A percentile compares a stretch with the other conserved stretches of the same genome.
Conservation (phyloP, 2,888 invertebrate genomes). For the Tachystola acroxantha region DNA sequence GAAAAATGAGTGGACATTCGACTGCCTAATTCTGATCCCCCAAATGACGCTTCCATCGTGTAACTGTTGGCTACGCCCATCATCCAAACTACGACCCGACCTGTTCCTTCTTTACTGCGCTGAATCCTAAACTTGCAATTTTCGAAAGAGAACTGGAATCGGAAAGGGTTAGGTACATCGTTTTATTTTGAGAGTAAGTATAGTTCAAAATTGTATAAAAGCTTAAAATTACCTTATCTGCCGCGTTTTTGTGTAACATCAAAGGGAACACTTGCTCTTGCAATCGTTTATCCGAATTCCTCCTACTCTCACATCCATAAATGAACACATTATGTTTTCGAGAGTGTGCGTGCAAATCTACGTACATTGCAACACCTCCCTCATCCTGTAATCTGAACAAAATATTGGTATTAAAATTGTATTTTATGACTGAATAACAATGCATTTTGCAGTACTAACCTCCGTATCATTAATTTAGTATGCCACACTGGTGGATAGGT, state of each 20-base stretch:
- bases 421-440: not conserved
- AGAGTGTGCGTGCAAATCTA: conserved; percentile 97
- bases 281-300: conserved; percentile 86
- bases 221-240: conserved; percentile 84
- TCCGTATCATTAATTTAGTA: conserved; percentile 92
- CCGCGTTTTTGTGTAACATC: conserved; percentile 95
- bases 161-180: not conserved
- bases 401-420: not conserved
- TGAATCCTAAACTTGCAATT: conserved; percentile 96
- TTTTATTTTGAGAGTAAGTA: not conserved
- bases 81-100: conserved; percentile 96
- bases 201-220: not conserved
- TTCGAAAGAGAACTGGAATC: conserved; percentile 91
- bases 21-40: conserved; percentile 91
- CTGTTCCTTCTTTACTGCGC: conserved; percentile 96
- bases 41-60: conserved; percentile 97
- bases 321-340: conserved; percentile 96
- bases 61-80: conserved; percentile 96
- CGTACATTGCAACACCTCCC: conserved; percentile 93
- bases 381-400: conserved; percentile 89
- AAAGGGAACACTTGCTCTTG: conserved; percentile 96
- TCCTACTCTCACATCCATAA: conserved; percentile 95
- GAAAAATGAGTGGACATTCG: conserved; percentile 91
- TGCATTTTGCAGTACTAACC: conserved; percentile 55
- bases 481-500: conserved; percentile 97